Evolutionary conservation across 2,888 invertebrate species (phyloP), one percentile per base, ranked within the genome.

Genomic region (Augochlorella aurata): DNA sequence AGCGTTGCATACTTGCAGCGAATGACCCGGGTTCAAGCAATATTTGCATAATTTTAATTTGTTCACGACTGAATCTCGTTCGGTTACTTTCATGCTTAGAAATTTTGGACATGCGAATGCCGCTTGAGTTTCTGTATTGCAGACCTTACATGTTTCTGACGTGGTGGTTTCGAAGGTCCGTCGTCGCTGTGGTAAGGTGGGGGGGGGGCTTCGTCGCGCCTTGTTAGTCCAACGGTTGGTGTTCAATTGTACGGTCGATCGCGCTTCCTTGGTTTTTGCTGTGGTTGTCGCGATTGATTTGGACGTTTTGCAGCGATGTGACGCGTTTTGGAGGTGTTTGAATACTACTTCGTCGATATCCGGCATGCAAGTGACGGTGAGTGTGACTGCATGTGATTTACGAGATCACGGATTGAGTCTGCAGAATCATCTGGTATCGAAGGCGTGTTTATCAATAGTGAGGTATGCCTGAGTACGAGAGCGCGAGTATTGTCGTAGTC

Each of bases 11-110:
- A 21, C 21, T 5, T 4, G 1, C 21, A 12, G 4, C 4, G 14
- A 10, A 24, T 58, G 21, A 1, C 12, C 24, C 1, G 24, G 12
- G 1, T 24, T 10, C 3, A 58, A 5, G 21, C 12, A 58, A 24
- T 58, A 24, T 24, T 58, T 12, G 14, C 54, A 58, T 0, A 21
- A 0, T 10, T 24, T 12, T 0, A 12, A 4, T 1, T 58, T 24
- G 1, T 10, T n/a, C 0, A 14, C 21, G 10, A 5, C 21, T 12
- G 10, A 0, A 0, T 3, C 21, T 24, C 54, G 4, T 0, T 58
- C 21, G 10, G 1, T 12, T 3, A 58, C 24, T 0, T 12, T 10
- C 21, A 58, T 58, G 54, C 12, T 21, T 0, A 58, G 21, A 4
- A 58, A 58, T 24, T 14, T 58, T 14, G 10, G 54, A 21, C 54